Evolutionary conservation across 2,113 vertebrate species (phyloP), one percentile per base, ranked within the genome.

Genomic region (Procavia capensis): DNA sequence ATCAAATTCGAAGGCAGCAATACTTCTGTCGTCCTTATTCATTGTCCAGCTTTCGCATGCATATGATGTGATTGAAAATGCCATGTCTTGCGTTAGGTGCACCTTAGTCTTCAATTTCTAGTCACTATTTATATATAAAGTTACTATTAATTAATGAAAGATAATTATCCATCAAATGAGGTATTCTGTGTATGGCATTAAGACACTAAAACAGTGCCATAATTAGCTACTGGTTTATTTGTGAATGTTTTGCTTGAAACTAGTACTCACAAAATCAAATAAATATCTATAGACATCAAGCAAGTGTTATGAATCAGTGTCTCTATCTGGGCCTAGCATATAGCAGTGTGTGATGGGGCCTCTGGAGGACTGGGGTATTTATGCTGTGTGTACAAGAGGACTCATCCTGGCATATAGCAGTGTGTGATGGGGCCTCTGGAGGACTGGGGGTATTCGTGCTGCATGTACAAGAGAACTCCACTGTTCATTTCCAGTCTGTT

Each of bases 121-220:
- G 43, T 41, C 22, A 92, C 19, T 87, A 86, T 81, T 95, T 93
- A 88, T 90, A 74, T 87, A 57, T 36, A 70, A 86, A 63, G 88
- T 45, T 81, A 61, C 10, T 85, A 64, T 90, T 80, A 90, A 59
- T 85, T 82, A 43, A 74, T 83, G 14, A 93, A 81, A 95, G 39
- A 39, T 82, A 41, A 93, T 61, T 61, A 93, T 10, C n/a, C 36
- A 57, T 79, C 84, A 95, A 88, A 66, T 63, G 80, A 54, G 34
- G 82, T 76, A 82, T 61, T 5, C 41, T 79, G 34, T 75, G 63
- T 27, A 19, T 29, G 11, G 25, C 29, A 29, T 59, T 59, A 59
- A 59, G 57, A 22, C 22, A 9, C 61, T 10, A 63, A 29, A 63
- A 63, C 29, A 36, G 2, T 90, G 59, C 41, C 11, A 36, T 75